These are phyloP conservation scores for Perca schrenkii DNA, from an alignment of 2,113 vertebrate species.

Conservation along the genomic window DNA sequence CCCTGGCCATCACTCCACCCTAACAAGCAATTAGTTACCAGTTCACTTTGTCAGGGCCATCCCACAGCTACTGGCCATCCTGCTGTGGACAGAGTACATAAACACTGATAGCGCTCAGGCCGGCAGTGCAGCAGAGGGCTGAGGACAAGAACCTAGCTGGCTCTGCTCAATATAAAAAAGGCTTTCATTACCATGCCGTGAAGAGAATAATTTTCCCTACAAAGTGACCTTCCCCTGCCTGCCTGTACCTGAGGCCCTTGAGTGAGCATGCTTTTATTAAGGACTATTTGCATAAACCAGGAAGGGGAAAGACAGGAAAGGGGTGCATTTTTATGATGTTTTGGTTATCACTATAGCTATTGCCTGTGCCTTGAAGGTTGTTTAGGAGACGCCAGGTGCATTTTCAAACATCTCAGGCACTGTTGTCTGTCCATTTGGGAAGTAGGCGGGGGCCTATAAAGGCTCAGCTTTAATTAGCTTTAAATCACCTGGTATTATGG, in stretches of 20 bases:
- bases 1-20: not conserved
- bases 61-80: conserved; percentile 42
- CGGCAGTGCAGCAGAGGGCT: conserved; percentile 62
- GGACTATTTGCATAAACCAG: conserved; percentile 78
- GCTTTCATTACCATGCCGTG: conserved; percentile 76
- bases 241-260: conserved; percentile 71
- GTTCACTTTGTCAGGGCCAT: conserved; percentile 45
- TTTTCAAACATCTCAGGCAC: conserved; percentile 64
- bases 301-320: conserved; percentile 39
- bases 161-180: conserved; percentile 64
- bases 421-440: conserved; percentile 50
- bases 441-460: conserved; percentile 55
- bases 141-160: conserved; percentile 67
- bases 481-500: conserved; percentile 73
- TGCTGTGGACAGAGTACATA: conserved; percentile 68
- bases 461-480: conserved; percentile 76
- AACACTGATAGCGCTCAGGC: conserved; percentile 57
- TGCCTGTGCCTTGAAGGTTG: conserved; percentile 63
- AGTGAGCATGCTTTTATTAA: conserved; percentile 79
- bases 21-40: conserved; percentile 43
- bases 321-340: conserved; percentile 70
- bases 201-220: conserved; percentile 79
- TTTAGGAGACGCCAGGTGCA: conserved; percentile 55
- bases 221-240: conserved; percentile 80
- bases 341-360: conserved; percentile 60